These are phyloP conservation scores for Chinchilla lanigera DNA, from an alignment of 2,113 vertebrate genomes.

Conservation along the genomic window DNA sequence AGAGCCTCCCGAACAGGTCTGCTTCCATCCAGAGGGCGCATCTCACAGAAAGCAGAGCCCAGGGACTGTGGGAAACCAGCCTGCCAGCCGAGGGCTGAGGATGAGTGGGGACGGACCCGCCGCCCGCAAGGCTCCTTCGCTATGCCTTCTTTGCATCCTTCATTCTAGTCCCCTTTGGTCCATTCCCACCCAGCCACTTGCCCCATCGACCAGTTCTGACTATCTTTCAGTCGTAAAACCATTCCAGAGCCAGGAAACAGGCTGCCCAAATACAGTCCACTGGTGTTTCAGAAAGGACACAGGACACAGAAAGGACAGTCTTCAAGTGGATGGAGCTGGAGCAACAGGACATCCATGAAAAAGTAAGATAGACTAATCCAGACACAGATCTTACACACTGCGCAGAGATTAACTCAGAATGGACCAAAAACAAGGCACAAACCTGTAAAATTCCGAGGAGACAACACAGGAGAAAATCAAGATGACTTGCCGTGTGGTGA, in stretches of 20 bases:
- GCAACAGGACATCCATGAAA: background rate
- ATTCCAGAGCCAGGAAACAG: background rate
- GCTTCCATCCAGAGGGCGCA: background rate
- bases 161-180: background rate
- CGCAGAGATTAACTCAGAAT: background rate
- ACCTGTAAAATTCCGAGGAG: background rate
- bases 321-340: background rate
- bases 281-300: no score
- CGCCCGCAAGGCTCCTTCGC: rapidly evolving
- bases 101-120: rapidly evolving
- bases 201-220: no score
- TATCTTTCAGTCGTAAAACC: background rate
- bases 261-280: rapidly evolving
- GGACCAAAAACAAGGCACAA: rapidly evolving
- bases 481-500: background rate
- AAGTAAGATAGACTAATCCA: background rate
- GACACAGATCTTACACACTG: background rate
- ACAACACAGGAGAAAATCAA: background rate
- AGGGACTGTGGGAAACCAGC: rapidly evolving
- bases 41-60: background rate
- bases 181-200: background rate
- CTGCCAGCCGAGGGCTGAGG: background rate
- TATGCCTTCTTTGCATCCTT: rapidly evolving
- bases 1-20: slow-evolving; percentile 20
- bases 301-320: no score